Percentiles rank a stretch among this genome's conserved stretches.
These are phyloP conservation scores for Ochropacha duplaris DNA, from an alignment of 2,888 invertebrate genomes.

Conservation along the genomic window DNA sequence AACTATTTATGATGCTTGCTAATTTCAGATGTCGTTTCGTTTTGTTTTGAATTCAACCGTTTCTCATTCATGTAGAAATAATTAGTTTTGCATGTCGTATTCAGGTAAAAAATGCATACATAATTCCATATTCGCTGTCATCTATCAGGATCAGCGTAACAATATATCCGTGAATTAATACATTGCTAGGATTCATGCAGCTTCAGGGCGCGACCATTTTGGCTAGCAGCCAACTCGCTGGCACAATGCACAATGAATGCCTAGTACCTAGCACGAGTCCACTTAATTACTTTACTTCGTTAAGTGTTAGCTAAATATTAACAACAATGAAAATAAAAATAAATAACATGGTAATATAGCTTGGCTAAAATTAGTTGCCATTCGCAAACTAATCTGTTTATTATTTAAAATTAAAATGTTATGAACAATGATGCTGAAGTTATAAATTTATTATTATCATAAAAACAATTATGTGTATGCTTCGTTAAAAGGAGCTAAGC, in stretches of 20 bases:
- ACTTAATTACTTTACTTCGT: conserved; percentile 75
- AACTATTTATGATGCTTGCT: too few relatives aligned
- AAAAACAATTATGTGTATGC: too few relatives aligned
- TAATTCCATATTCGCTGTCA: conserved; percentile 31
- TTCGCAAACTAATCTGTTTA: too few relatives aligned
- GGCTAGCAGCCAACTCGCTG: conserved; percentile 66
- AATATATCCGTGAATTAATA: conserved; percentile 63
- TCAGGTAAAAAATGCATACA: neutral
- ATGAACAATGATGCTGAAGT: too few relatives aligned
- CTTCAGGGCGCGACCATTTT: conserved; percentile 61
- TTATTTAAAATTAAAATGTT: too few relatives aligned
- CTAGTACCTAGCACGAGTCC: conserved; percentile 51
- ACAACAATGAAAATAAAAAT: conserved; percentile 2
- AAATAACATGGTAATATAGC: too few relatives aligned
- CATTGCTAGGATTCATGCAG: conserved; percentile 69
- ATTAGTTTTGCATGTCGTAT: neutral
- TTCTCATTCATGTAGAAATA: neutral
- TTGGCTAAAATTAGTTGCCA: too few relatives aligned
- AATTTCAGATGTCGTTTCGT: too few relatives aligned
- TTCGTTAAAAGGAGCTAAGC: too few relatives aligned
- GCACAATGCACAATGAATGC: conserved; percentile 77
- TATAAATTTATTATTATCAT: too few relatives aligned
- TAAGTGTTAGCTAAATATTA: conserved; percentile 43
- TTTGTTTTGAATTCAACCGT: too few relatives aligned
- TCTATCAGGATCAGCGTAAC: conserved; percentile 52